Percentiles rank a stretch among this genome's conserved stretches.
Conservation (phyloP, 1,140 invertebrate species). For the Pararge aegeria region DNA sequence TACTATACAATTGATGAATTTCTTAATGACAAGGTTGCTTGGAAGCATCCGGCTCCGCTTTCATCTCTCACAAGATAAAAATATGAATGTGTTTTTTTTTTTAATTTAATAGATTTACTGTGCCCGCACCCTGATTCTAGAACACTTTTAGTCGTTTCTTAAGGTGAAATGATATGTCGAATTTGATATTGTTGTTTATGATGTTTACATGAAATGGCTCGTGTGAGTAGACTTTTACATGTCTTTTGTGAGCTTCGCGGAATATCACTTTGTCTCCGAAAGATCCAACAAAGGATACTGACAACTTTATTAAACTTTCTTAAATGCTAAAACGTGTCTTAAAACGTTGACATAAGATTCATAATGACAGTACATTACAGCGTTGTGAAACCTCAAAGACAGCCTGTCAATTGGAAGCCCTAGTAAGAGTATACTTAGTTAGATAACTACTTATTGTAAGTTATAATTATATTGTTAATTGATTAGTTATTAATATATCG, state of each 20-base stretch:
- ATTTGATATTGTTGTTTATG: too few relatives aligned
- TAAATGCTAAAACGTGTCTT: constrained; percentile 1
- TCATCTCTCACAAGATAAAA: too few relatives aligned
- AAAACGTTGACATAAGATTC: not conserved
- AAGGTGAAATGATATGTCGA: too few relatives aligned
- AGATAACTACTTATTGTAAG: not conserved
- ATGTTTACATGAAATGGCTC: not conserved
- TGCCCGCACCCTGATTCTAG: too few relatives aligned
- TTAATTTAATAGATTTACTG: too few relatives aligned
- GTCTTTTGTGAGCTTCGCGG: constrained; percentile 9
- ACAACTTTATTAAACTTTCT: constrained; percentile 2
- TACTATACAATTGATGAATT: too few relatives aligned
- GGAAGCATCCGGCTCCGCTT: too few relatives aligned
- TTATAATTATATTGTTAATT: constrained; percentile 10
- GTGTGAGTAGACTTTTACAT: not conserved
- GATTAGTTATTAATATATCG: not conserved
- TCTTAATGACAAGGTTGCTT: too few relatives aligned
- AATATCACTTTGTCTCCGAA: constrained; percentile 20
- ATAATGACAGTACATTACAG: not conserved
- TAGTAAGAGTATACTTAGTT: not conserved
- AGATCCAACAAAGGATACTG: constrained; percentile 14
- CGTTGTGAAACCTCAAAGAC: constrained; percentile 9
- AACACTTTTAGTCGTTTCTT: too few relatives aligned
- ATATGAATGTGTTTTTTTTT: too few relatives aligned
- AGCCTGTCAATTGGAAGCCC: not conserved